These are phyloP conservation scores for Mus caroli DNA, from an alignment of 2,797 vertebrate genomes.

Conservation along the genomic window DNA sequence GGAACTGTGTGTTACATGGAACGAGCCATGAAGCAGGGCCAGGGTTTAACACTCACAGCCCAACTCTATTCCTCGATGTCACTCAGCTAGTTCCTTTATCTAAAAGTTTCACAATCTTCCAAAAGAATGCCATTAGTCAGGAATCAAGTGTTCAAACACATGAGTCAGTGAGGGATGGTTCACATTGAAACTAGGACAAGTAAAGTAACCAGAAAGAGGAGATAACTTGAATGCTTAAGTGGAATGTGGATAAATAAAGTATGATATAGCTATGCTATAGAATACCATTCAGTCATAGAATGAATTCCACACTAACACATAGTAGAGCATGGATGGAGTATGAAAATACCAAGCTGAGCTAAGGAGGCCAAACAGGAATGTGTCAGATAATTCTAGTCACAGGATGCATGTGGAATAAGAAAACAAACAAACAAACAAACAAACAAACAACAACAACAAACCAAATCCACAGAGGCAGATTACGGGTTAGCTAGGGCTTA, in stretches of 20 bases:
- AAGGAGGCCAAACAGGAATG: background rate
- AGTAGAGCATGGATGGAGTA: background rate
- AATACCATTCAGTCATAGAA: background rate
- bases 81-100: background rate
- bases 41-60: no score
- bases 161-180: background rate
- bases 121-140: background rate
- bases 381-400: background rate
- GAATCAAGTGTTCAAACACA: background rate
- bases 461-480: no score
- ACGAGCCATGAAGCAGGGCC: background rate
- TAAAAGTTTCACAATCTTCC: background rate
- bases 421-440: no score
- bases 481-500: background rate
- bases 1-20: background rate
- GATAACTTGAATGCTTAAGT: background rate
- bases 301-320: rapidly evolving
- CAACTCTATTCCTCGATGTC: background rate
- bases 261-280: rapidly evolving
- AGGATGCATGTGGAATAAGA: background rate
- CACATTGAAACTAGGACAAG: background rate
- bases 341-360: background rate
- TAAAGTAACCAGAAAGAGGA: background rate
- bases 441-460: no score
- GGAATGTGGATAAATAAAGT: background rate